phyloP scores from a whole-genome alignment of 2,888 invertebrate species.

The Drosophila lutescens region DNA sequence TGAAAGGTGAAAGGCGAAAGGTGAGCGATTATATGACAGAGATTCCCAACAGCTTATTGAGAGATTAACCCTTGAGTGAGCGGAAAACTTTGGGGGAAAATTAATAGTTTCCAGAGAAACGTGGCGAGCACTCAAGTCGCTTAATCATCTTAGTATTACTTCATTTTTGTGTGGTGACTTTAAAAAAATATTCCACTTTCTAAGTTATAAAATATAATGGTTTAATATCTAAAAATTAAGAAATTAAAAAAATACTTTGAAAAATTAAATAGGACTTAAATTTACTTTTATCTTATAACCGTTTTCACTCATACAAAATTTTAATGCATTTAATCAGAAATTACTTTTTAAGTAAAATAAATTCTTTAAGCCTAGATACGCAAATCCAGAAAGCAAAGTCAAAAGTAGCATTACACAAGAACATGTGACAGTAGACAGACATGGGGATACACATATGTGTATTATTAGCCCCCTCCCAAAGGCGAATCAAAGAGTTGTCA shows the following conservation, averaged over 20 bases:
- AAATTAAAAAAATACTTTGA: too few relatives aligned
- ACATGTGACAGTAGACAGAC: conserved; percentile 6
- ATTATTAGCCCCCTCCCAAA: background rate
- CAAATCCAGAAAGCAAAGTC: too few relatives aligned
- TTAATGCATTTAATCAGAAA: background rate
- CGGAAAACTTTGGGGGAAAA: conserved; percentile 24
- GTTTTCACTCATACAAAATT: too few relatives aligned
- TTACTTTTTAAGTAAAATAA: background rate
- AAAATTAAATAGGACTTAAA: too few relatives aligned
- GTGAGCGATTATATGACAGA: conserved; percentile 40
- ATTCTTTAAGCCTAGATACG: too few relatives aligned
- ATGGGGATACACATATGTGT: conserved; percentile 9
- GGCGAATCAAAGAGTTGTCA: conserved; percentile 36
- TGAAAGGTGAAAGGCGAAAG: conserved; percentile 28
- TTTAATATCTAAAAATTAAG: too few relatives aligned
- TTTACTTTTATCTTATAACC: too few relatives aligned
- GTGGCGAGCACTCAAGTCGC: background rate
- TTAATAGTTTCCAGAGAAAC: conserved; percentile 7
- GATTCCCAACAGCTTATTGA: conserved; percentile 32
- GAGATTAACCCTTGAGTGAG: conserved; percentile 36
- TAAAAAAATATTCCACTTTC: background rate
- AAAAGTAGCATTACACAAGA: background rate
- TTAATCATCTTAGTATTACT: background rate
- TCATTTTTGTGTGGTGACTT: background rate
- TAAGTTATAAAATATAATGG: background rate